Conservation (phyloP, 2,113 vertebrate genomes). For the Rhinopithecus roxellana region DNA sequence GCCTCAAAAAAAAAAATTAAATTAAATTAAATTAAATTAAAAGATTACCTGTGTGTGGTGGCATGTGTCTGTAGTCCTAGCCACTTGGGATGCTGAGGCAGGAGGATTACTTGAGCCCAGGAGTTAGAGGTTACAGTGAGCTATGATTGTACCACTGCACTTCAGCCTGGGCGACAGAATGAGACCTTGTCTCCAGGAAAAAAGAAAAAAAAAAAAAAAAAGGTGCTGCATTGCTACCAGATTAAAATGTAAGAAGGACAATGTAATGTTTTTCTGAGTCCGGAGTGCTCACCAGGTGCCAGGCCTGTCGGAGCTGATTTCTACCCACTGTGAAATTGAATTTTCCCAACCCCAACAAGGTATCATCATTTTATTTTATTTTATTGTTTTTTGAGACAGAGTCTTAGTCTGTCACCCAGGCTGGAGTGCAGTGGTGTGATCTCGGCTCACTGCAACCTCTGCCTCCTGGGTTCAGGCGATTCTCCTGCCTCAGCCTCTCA, state of each 20-base stretch:
- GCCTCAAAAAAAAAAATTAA: no score
- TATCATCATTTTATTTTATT: background rate
- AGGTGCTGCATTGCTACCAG: background rate
- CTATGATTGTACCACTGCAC: background rate
- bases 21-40: no score
- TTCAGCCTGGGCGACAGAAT: background rate
- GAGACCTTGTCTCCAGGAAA: background rate
- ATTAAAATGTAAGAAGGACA: background rate
- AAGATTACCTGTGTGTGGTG: no score
- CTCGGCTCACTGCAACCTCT: no score
- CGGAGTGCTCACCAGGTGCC: background rate
- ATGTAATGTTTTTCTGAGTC: background rate
- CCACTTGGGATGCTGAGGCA: background rate
- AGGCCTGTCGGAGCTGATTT: background rate
- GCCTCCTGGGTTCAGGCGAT: no score
- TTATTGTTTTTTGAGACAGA: no score
- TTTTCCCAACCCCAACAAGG: rapidly evolving
- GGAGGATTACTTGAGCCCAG: background rate
- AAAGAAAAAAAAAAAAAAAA: background rate
- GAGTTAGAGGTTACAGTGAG: background rate
- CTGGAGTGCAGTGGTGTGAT: no score
- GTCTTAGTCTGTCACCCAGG: no score
- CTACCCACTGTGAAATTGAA: background rate
- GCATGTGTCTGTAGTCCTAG: background rate
- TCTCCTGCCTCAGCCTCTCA: no score